Evolutionary conservation across 1,140 invertebrate genomes (phyloP), one percentile per base, ranked within the genome.

Genomic region (Ips typographus): DNA sequence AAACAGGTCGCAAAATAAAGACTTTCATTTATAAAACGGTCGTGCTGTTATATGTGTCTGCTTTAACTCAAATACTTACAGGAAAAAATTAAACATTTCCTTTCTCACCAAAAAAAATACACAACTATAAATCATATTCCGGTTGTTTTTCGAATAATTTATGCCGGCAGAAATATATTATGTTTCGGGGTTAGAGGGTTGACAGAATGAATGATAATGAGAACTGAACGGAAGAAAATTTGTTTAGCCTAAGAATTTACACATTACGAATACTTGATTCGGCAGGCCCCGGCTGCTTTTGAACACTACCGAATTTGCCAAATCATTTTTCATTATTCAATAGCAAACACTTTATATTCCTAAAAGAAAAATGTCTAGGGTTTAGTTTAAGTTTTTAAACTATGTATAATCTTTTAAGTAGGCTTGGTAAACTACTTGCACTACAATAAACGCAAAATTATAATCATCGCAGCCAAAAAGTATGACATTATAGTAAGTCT

Each of bases 201-300:
- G 68, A 70, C 68, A 70, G 68, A 70, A 70, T 70, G 68, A 70
- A 70, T 64, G 62, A 70, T 70, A 70, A 70, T 70, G 68, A 70
- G 62, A 65, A 69, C 44, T 40, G 55, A 70, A 70, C 56, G 68
- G 57, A 70, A 64, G 68, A 69, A 69, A 62, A 69, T 69, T 69
- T 69, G 59, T 62, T 69, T 69, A 56, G 59, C 59, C 62, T 36
- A 63, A 51, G 67, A 69, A 69, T 69, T 69, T 69, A 62, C 67
- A 69, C 67, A 63, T 56, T 62, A 61, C 57, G 67, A 67, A 60
- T 59, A 67, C 57, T 59, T 60, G 65, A 67, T 67, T 67, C 57
- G 43, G 39, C 55, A 67, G 38, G 40, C 65, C 41, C 22, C 37
- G 62, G 43, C 8, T 63, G 61, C 40, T 7, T 40, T 8, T 61